phyloP scores from a whole-genome alignment of 2,113 vertebrate genomes.

The Neogobius melanostomus region DNA sequence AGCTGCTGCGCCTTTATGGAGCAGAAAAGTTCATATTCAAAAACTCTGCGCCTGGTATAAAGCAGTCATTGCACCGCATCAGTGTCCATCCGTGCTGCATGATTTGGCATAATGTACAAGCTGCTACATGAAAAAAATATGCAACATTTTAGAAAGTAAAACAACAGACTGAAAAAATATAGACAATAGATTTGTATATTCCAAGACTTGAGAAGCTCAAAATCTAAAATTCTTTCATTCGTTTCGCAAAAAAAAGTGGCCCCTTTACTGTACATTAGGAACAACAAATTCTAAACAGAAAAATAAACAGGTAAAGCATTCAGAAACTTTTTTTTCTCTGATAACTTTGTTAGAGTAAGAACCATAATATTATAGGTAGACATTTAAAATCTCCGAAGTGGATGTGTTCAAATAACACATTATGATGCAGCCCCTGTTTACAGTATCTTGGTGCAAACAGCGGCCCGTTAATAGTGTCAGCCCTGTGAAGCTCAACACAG shows the following conservation, averaged over 20 bases:
- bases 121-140: too few relatives aligned
- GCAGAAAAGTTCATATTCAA: constrained; percentile 31
- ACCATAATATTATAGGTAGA: not conserved
- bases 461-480: constrained; percentile 41
- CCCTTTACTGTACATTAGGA: too few relatives aligned
- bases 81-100: too few relatives aligned
- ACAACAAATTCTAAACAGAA: too few relatives aligned
- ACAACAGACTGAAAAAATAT: too few relatives aligned
- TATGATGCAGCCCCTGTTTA: not conserved
- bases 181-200: not conserved
- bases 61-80: not conserved
- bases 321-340: too few relatives aligned
- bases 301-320: not conserved
- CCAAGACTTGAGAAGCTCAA: not conserved
- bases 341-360: too few relatives aligned
- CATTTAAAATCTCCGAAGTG: too few relatives aligned
- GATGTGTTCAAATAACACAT: not conserved
- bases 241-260: too few relatives aligned
- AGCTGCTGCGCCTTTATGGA: not conserved
- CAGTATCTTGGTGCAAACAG: constrained; percentile 29
- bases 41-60: constrained; percentile 16
- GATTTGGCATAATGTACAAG: too few relatives aligned
- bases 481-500: constrained; percentile 39
- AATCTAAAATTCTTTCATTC: too few relatives aligned
- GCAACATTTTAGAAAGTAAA: too few relatives aligned